These are phyloP conservation scores for Phrynocephalus vlangalii DNA, from an alignment of 2,797 vertebrate species.

Conservation along the genomic window DNA sequence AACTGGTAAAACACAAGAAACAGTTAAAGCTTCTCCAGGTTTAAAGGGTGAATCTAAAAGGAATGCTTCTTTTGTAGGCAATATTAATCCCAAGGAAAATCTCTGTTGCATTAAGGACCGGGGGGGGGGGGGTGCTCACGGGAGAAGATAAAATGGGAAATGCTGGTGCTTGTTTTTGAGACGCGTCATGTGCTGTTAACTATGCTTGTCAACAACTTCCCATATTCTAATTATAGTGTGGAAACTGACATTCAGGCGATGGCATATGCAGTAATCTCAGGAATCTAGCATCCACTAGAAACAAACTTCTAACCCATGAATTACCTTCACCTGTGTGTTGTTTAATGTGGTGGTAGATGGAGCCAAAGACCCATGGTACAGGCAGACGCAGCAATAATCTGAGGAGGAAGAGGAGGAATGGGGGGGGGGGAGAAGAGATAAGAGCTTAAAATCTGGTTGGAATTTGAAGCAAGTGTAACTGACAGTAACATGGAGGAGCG, in stretches of 20 bases:
- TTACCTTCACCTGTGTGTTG: slow-evolving; percentile 29
- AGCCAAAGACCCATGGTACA: slow-evolving; percentile 10
- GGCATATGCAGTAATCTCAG: slow-evolving; percentile 36
- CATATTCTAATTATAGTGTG: slow-evolving; percentile 26
- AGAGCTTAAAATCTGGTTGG: slow-evolving; percentile 28
- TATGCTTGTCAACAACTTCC: background rate
- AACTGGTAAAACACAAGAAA: too few relatives aligned
- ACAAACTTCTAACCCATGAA: slow-evolving; percentile 27
- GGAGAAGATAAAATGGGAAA: background rate
- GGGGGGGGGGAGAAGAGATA: background rate
- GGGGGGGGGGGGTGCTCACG: background rate
- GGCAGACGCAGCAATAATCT: slow-evolving; percentile 28
- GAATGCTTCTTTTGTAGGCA: background rate
- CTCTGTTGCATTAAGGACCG: accelerated
- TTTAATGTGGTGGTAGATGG: slow-evolving; percentile 13
- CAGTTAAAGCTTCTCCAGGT: background rate
- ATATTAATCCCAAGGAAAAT: background rate
- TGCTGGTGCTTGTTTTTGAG: background rate
- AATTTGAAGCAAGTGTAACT: slow-evolving; percentile 39
- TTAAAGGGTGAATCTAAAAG: accelerated
- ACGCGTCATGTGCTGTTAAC: background rate
- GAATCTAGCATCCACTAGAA: slow-evolving; percentile 23
- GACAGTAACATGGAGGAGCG: slow-evolving; percentile 45
- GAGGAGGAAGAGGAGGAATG: background rate
- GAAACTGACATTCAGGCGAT: background rate